Conservation (phyloP, 2,113 vertebrate species). For the Osmerus mordax region DNA sequence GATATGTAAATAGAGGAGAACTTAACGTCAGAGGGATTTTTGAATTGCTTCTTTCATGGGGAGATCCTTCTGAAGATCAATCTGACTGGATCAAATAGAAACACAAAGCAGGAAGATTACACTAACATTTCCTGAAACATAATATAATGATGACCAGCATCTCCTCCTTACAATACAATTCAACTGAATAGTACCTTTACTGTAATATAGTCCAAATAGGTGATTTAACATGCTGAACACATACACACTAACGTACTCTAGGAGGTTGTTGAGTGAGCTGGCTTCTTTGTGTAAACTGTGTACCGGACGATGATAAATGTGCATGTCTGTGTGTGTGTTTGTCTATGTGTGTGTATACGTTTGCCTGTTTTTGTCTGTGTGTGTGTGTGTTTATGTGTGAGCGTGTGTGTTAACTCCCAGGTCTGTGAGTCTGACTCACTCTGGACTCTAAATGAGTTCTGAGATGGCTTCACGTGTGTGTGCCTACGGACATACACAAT, state of each 20-base stretch:
- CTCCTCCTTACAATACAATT: not conserved
- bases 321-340: not conserved
- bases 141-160: not conserved
- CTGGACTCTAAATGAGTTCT: not conserved
- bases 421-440: not conserved
- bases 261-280: not conserved
- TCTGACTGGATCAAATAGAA: constrained; percentile 17
- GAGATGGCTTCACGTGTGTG: not conserved
- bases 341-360: constrained; percentile 7
- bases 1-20: constrained; percentile 39
- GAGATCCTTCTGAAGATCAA: not conserved
- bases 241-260: constrained; percentile 13
- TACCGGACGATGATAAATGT: too few relatives aligned
- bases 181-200: not conserved
- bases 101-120: constrained; percentile 14
- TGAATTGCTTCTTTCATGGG: constrained; percentile 31
- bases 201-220: not conserved
- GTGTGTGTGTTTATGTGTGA: not conserved
- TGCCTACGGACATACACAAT: constrained; percentile 17
- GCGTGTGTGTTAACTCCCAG: not conserved
- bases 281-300: not conserved
- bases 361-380: constrained; percentile 4
- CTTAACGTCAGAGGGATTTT: constrained; percentile 18
- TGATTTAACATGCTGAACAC: not conserved
- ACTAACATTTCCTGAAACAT: not conserved